phyloP scores from a whole-genome alignment of 2,888 invertebrate genomes.

The Notodonta dromedarius region DNA sequence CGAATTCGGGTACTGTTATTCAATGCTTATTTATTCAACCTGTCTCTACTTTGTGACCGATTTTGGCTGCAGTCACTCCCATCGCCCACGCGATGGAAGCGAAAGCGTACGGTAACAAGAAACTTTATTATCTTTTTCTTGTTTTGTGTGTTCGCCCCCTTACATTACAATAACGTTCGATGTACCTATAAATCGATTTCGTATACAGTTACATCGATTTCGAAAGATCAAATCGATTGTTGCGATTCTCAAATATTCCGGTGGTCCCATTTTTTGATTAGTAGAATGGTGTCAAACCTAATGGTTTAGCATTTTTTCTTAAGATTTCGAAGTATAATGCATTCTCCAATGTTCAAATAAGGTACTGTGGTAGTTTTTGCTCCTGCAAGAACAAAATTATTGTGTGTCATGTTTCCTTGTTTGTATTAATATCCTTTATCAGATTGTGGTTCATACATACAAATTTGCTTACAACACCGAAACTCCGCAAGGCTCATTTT shows the following conservation, averaged over 20 bases:
- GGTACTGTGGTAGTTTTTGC: not conserved
- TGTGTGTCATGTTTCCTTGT: too few species aligned
- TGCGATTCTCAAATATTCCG: conserved; percentile 39
- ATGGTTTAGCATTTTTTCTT: not conserved
- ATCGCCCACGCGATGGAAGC: conserved; percentile 49
- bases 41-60: conserved; percentile 70
- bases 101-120: conserved; percentile 49
- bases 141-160: conserved; percentile 44
- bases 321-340: not conserved
- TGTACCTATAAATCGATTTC: conserved; percentile 48
- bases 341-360: not conserved
- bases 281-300: conserved; percentile 26
- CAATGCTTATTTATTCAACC: conserved; percentile 65
- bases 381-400: too few species aligned
- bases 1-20: conserved; percentile 31
- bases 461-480: too few species aligned
- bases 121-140: conserved; percentile 53
- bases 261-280: conserved; percentile 28
- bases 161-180: conserved; percentile 30
- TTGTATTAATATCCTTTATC: too few species aligned
- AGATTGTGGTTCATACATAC: too few species aligned
- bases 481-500: too few species aligned
- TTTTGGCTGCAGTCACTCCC: conserved; percentile 60
- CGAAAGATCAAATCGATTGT: conserved; percentile 52
- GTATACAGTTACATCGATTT: conserved; percentile 51